A percentile compares a stretch with the other conserved stretches of the same genome.
Conservation (phyloP, 2,113 vertebrate species). For the Peromyscus leucopus region DNA sequence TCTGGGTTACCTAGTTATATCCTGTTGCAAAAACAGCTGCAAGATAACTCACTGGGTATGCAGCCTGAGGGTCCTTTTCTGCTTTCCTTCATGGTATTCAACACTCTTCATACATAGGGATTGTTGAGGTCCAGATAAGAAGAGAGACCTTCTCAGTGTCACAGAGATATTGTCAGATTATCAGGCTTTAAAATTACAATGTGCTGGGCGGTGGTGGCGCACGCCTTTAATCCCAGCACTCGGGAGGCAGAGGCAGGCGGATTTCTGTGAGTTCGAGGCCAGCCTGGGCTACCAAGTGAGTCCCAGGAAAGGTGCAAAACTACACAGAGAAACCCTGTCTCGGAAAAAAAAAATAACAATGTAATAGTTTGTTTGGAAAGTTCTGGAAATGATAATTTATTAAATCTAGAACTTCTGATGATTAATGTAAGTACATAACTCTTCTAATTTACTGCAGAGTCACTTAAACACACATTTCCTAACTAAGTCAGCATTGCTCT, state of each 20-base stretch:
- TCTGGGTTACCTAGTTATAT: neutral
- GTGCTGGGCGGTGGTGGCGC: too few relatives aligned
- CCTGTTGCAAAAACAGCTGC: neutral
- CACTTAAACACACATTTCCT: constrained; percentile 20
- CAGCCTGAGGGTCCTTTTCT: neutral
- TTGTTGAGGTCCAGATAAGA: neutral
- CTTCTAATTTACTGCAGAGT: neutral
- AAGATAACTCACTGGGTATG: neutral
- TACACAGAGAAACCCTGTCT: too few relatives aligned
- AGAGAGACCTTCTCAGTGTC: neutral
- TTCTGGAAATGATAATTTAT: constrained; percentile 42
- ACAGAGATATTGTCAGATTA: constrained; percentile 7
- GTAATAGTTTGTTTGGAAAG: constrained; percentile 26
- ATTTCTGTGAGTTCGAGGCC: too few relatives aligned
- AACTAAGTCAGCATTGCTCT: neutral
- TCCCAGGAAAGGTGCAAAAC: too few relatives aligned
- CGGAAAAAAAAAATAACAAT: too few relatives aligned
- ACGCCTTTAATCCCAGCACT: too few relatives aligned
- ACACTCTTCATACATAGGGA: neutral
- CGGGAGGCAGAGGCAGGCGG: too few relatives aligned
- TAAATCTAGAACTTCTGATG: constrained; percentile 28
- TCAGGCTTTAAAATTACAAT: constrained; percentile 49
- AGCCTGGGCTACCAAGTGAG: too few relatives aligned
- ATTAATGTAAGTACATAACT: constrained; percentile 39
- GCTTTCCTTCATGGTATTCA: neutral